Percentiles rank a stretch among this genome's conserved stretches.
These are phyloP conservation scores for Trisateles emortualis DNA, from an alignment of 2,888 invertebrate genomes.

Conservation along the genomic window DNA sequence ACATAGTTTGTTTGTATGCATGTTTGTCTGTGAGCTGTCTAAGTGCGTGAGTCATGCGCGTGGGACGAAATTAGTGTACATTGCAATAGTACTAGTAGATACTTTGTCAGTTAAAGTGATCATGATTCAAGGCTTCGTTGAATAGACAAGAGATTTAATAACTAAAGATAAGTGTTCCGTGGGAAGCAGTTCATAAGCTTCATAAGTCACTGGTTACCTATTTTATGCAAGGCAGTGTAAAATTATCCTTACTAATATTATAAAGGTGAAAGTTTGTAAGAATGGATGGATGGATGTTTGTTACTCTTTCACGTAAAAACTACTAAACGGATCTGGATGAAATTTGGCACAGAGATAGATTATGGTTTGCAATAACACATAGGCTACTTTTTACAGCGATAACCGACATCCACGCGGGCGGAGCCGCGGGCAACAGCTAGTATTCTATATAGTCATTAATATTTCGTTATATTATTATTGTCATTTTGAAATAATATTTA, in stretches of 20 bases:
- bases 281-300: too few relatives aligned
- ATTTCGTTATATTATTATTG: constrained; percentile 8
- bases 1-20: constrained; percentile 59
- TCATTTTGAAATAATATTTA: constrained; percentile 8
- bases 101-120: constrained; percentile 36
- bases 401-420: too few relatives aligned
- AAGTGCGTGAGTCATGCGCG: constrained; percentile 72
- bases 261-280: too few relatives aligned
- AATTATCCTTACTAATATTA: too few relatives aligned
- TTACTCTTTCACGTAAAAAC: too few relatives aligned
- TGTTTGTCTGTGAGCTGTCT: constrained; percentile 74
- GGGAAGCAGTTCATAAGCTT: constrained; percentile 37
- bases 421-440: too few relatives aligned
- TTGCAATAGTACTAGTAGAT: constrained; percentile 44
- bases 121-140: constrained; percentile 50
- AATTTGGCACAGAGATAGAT: too few relatives aligned
- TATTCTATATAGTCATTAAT: constrained; percentile 2
- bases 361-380: too few relatives aligned
- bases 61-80: constrained; percentile 60
- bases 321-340: too few relatives aligned
- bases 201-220: constrained; percentile 1
- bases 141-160: constrained; percentile 21
- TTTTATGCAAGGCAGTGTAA: constrained; percentile 8
- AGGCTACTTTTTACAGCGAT: too few relatives aligned
- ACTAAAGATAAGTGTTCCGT: constrained; percentile 30